Evolutionary conservation across 2,797 vertebrate genomes (phyloP).

Genomic region (Silurus aristotelis): DNA sequence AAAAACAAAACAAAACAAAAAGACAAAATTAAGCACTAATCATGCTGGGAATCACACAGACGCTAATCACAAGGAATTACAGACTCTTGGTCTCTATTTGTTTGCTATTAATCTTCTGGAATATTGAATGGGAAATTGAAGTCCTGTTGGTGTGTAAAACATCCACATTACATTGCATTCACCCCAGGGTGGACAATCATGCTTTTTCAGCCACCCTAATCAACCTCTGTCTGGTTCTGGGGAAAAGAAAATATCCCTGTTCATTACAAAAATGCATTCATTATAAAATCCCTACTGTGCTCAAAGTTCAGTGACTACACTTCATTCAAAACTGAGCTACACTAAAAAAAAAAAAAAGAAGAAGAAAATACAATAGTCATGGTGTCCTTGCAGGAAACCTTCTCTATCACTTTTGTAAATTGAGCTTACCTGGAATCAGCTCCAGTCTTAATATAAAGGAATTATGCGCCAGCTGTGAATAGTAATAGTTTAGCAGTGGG

Average conservation of each 20-base stretch:
- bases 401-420: slow-evolving; percentile 72
- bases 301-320: slow-evolving; percentile 62
- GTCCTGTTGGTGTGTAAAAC: slow-evolving; percentile 46
- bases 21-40: background rate
- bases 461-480: slow-evolving; percentile 70
- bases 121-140: slow-evolving; percentile 25
- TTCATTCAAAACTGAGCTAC: slow-evolving; percentile 70
- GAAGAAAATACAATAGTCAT: slow-evolving; percentile 56
- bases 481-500: slow-evolving; percentile 62
- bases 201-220: slow-evolving; percentile 46
- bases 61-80: background rate
- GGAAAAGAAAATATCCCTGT: slow-evolving; percentile 6
- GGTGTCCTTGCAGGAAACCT: slow-evolving; percentile 62
- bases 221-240: slow-evolving; percentile 46
- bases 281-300: slow-evolving; percentile 66
- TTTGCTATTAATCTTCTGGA: slow-evolving; percentile 32
- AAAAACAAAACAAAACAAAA: slow-evolving; percentile 3
- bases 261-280: slow-evolving; percentile 70
- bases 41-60: background rate
- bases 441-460: slow-evolving; percentile 73
- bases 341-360: slow-evolving; percentile 66
- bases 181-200: slow-evolving; percentile 49
- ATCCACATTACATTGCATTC: slow-evolving; percentile 47
- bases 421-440: slow-evolving; percentile 70
- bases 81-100: slow-evolving; percentile 17